Evolutionary conservation across 2,888 invertebrate genomes (phyloP), one percentile per base, ranked within the genome.

Genomic region (Encarsia formosa): DNA sequence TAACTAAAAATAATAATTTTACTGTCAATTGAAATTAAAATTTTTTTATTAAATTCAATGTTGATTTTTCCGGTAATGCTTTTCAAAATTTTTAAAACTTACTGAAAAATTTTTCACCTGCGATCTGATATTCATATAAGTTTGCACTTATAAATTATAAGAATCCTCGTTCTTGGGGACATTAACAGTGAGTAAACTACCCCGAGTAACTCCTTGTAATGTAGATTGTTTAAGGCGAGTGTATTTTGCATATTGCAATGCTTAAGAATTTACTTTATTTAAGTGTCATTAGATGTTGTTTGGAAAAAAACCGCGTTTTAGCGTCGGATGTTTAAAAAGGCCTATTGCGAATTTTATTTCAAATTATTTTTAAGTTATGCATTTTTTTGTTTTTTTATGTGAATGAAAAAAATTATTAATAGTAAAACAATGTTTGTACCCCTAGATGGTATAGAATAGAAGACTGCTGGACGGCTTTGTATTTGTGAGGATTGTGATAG

Each of bases 391-490:
- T 56, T 49, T 52, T 56, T 52, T 52, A 44, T 53, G 41, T 56
- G 49, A 52, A 37, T 52, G n/a, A n/a, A n/a, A n/a, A n/a, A 37
- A 52, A 48, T 46, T 42, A 29, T 31, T 34, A 45, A 42, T 24
- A 56, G 53, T 20, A 47, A 19, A 45, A 55, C 52, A 49, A 45
- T 53, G 31, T 47, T 54, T 50, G 49, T 50, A 56, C 44, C 46
- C 38, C 46, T 49, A 51, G 59, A 48, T 56, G 55, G 52, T 53
- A 56, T 58, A 59, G 57, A 58, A 44, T 63, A 61, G 61, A 61
- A 63, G 60, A 61, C 60, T 63, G 63, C 61, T 60, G 52, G 58
- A 60, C 54, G 59, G 58, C 57, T 57, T 50, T 56, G 45, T 51
- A 55, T 57, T 58, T 53, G 54, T 54, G 54, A 54, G 54, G 56